Evolutionary conservation across 1,140 invertebrate species (phyloP), one percentile per base, ranked within the genome.

Genomic region (Pogonus chalceus): DNA sequence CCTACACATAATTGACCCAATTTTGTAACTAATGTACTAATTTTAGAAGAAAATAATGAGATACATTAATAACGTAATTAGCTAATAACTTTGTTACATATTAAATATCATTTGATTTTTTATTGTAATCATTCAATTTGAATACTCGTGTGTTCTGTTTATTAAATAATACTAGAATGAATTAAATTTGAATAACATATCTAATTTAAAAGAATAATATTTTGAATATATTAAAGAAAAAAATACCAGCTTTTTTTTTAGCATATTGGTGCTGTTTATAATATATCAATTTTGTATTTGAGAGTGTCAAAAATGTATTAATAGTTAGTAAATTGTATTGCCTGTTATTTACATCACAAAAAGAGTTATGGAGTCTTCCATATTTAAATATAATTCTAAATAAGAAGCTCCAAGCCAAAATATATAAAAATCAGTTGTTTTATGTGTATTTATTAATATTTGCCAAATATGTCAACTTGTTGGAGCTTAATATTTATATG

Each of bases 21-120:
- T 43, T 43, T 43, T 43, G 18, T 43, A 43, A 43, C 37, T 43
- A 43, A 43, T 43, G 37, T 43, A 18, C 37, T 43, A 43, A 43
- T 43, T 43, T 43, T 43, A 43, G 37, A 18, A 4, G 18, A 43
- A 18, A 9, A 43, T 10, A 43, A 9, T 43, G 37, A 43, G 9
- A 43, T 43, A 10, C 7, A 43, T 43, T 18, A 43, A 18, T 31
- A 31, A 31, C 26, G 26, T 31, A 31, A 31, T 7, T 31, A 31
- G 14, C 26, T 31, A 31, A 31, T 31, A 31, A 31, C 14, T n/a
- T n/a, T n/a, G n/a, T n/a, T n/a, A n/a, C n/a, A n/a, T n/a, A n/a
- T n/a, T n/a, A n/a, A n/a, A n/a, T n/a, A n/a, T n/a, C n/a, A n/a
- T n/a, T n/a, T n/a, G n/a, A n/a, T n/a, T n/a, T n/a, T n/a, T n/a